A percentile compares a stretch with the other conserved stretches of the same genome.
These are phyloP conservation scores for Entelurus aequoreus DNA, from an alignment of 2,113 vertebrate species.

Conservation along the genomic window DNA sequence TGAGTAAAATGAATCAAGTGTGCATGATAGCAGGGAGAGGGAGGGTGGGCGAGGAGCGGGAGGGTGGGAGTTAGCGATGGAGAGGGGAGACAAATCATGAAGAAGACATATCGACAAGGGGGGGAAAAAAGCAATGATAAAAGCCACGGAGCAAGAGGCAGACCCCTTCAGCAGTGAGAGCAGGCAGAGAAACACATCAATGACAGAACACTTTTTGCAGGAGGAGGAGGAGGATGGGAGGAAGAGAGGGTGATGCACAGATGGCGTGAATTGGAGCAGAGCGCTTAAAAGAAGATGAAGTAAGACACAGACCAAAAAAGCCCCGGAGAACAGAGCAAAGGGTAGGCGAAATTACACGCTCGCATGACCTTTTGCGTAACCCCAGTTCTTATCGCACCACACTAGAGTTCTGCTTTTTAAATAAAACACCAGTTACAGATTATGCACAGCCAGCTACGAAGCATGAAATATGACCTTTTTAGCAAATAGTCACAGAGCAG, in stretches of 20 bases:
- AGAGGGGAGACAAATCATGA: constrained; percentile 24
- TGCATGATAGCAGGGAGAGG: constrained; percentile 48
- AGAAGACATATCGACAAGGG: constrained; percentile 17
- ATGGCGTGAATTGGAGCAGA: constrained; percentile 30
- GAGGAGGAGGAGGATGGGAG: constrained; percentile 5
- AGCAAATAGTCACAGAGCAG: constrained; percentile 10
- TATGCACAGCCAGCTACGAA: constrained; percentile 11
- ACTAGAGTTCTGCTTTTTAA: constrained; percentile 8
- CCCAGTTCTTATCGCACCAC: constrained; percentile 6
- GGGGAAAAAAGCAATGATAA: constrained; percentile 1
- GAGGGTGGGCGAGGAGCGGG: constrained; percentile 20
- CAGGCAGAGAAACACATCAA: constrained; percentile 47
- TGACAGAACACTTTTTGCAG: constrained; percentile 5
- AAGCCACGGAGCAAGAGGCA: constrained; percentile 10
- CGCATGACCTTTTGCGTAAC: constrained; percentile 21
- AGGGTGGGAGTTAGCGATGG: constrained; percentile 11
- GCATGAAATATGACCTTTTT: constrained; percentile 28
- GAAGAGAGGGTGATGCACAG: constrained; percentile 18
- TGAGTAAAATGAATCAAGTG: constrained; percentile 67
- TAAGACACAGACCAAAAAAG: constrained; percentile 1
- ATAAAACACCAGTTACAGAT: constrained; percentile 16
- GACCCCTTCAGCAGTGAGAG: constrained; percentile 49
- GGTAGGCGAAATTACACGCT: constrained; percentile 18
- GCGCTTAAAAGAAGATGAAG: constrained; percentile 9
- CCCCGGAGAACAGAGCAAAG: constrained; percentile 8